Conservation (phyloP, 2,113 vertebrate species). For the Bufo gargarizans region DNA sequence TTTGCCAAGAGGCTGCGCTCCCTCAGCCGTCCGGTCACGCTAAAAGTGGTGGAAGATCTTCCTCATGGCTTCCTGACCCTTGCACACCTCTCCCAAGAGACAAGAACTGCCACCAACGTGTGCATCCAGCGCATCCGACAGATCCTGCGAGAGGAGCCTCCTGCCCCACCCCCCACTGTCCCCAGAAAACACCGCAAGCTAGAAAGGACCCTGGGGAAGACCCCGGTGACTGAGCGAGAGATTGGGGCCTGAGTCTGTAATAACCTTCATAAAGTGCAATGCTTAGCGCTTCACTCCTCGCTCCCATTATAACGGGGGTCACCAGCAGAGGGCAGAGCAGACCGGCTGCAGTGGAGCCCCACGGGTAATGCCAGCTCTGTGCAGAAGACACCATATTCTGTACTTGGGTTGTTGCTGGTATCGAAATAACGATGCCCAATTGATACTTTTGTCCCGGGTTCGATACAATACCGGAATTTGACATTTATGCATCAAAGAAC, state of each 20-base stretch:
- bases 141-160: slow-evolving; percentile 63
- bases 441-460: too few relatives aligned
- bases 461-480: too few relatives aligned
- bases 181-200: slow-evolving; percentile 76
- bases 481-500: too few relatives aligned
- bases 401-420: too few relatives aligned
- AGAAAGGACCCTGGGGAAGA: slow-evolving; percentile 67
- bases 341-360: background rate
- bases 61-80: slow-evolving; percentile 92
- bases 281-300: background rate
- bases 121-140: slow-evolving; percentile 80
- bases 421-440: too few relatives aligned
- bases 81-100: slow-evolving; percentile 82
- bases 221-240: slow-evolving; percentile 39
- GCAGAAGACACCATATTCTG: background rate
- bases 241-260: slow-evolving; percentile 24
- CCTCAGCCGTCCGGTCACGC: slow-evolving; percentile 78
- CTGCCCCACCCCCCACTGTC: slow-evolving; percentile 56
- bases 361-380: background rate
- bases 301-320: background rate
- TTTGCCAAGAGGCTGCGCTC: slow-evolving; percentile 82
- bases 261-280: slow-evolving; percentile 9
- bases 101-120: slow-evolving; percentile 76
- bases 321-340: background rate
- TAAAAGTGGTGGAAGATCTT: slow-evolving; percentile 86